Base-by-base conservation (phyloP, 2,797 vertebrate species). In the Botia kubotai region DNA sequence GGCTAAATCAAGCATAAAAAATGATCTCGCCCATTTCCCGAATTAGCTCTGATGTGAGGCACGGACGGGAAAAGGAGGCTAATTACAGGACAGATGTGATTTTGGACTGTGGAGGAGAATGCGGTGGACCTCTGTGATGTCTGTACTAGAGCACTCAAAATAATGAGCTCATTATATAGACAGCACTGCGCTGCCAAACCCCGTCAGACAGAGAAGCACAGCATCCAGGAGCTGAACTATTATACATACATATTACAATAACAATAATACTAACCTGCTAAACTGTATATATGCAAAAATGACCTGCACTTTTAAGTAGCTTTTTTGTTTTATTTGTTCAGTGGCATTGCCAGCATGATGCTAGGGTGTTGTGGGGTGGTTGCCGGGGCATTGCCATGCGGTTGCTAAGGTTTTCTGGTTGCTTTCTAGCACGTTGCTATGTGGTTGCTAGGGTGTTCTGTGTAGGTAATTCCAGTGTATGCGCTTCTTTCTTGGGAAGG, bases 31-130 rank as follows among this genome's bases (percentile, higher is more conserved):
- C 65, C 29, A 60, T 53, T 58, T 65, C 72, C 29, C 19, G 63
- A 83, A 79, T 82, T 81, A 83, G 72, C 75, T 60, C 46, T 77
- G 72, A 79, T 65, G 72, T 60, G 36, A 52, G 33, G 46, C 10
- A 71, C 65, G 29, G 29, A 58, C 50, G 69, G 19, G 65, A 65
- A 66, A 73, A 29, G 36, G 39, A 66, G 36, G 67, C 52, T 82
- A 83, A 86, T 86, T 83, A 86, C 79, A 86, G 79, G 79, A 77
- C 55, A 70, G 73, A 74, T 73, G 72, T 80, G 80, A 80, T 82
- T 78, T 77, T 75, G 74, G 77, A 21, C 65, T 80, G 62, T 36
- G 66, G 70, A 58, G 7, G 19, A 43, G 67, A 53, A 48, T 76
- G 73, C 48, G 13, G 58, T 65, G 69, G 53, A 29, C 36, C 19